phyloP scores from a whole-genome alignment of 2,888 invertebrate species.

The Ennomos erosarius region DNA sequence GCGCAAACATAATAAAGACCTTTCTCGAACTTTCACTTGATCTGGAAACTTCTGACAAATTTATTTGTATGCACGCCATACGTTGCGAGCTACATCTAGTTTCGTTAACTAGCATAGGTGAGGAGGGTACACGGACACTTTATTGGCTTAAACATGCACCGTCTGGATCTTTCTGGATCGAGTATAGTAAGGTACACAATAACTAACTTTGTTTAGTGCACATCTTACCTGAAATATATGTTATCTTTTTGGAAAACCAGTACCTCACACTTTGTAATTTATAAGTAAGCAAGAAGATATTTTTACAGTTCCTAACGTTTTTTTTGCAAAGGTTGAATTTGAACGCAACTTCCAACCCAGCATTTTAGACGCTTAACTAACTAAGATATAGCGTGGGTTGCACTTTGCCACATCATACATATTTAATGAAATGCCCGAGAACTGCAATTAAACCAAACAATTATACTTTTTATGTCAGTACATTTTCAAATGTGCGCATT shows the following conservation, averaged over 20 bases:
- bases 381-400: too few species aligned
- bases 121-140: conserved; percentile 4
- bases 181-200: too few species aligned
- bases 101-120: conserved; percentile 31
- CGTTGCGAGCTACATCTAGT: conserved; percentile 33
- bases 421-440: not conserved
- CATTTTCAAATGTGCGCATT: conserved; percentile 12
- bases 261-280: too few species aligned
- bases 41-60: conserved; percentile 32
- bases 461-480: not conserved
- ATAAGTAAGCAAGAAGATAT: too few species aligned
- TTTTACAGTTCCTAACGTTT: too few species aligned
- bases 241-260: too few species aligned
- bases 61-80: conserved; percentile 32
- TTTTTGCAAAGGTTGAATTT: too few species aligned
- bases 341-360: too few species aligned
- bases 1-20: conserved; percentile 64
- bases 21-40: conserved; percentile 59
- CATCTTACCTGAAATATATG: too few species aligned
- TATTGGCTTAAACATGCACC: conserved; percentile 6
- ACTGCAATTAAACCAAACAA: not conserved
- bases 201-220: too few species aligned
- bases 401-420: too few species aligned
- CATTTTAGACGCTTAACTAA: too few species aligned
- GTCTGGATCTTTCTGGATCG: conserved; percentile 6